A percentile compares a stretch with the other conserved stretches of the same genome.
phyloP scores from a whole-genome alignment of 2,888 invertebrate species.

The Heteromyza rotundicornis region DNA sequence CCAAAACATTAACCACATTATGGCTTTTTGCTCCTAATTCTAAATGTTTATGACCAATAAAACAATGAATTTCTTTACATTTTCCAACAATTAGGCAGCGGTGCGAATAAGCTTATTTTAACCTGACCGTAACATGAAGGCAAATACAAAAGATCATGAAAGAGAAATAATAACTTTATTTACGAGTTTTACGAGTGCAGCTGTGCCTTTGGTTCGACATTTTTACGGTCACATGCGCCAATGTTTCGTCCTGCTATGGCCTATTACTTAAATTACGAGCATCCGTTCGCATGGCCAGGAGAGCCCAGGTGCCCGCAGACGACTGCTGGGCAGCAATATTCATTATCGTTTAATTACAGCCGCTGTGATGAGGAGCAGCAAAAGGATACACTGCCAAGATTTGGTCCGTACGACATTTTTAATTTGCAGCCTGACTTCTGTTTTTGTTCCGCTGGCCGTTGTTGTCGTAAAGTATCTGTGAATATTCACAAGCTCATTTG shows the following conservation, averaged over 20 bases:
- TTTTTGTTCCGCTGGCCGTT: too few relatives aligned
- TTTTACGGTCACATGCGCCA: constrained; percentile 1
- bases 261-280: too few relatives aligned
- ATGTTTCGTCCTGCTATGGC: too few relatives aligned
- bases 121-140: background rate
- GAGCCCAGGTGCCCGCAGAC: too few relatives aligned
- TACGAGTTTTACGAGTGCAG: background rate
- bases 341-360: too few relatives aligned
- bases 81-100: constrained; percentile 21
- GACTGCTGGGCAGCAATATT: too few relatives aligned
- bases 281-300: too few relatives aligned
- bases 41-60: constrained; percentile 51
- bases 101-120: constrained; percentile 7
- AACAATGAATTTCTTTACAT: constrained; percentile 42
- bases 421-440: too few relatives aligned
- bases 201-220: background rate
- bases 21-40: constrained; percentile 39
- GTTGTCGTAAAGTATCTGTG: too few relatives aligned
- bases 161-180: background rate
- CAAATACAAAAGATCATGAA: constrained; percentile 4
- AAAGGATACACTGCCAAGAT: background rate
- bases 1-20: constrained; percentile 36
- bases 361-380: background rate
- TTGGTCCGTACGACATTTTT: too few relatives aligned
- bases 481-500: too few relatives aligned